Percentiles rank a stretch among this genome's conserved stretches.
Evolutionary conservation across 1,140 invertebrate species (phyloP).

Genomic region (Telenomus remus): DNA sequence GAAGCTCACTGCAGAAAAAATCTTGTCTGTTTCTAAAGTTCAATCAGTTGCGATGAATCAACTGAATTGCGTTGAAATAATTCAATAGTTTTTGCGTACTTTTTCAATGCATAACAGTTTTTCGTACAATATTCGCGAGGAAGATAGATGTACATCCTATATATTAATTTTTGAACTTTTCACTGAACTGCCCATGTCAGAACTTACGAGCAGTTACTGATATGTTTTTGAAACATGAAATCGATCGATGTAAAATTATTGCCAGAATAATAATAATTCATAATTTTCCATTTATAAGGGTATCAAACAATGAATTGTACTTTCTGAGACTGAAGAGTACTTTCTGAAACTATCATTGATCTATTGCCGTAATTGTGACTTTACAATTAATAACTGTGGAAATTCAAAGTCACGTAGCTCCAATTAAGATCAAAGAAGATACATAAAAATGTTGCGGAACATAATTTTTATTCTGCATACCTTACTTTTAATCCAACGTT

Average conservation of each 20-base stretch:
- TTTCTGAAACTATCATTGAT: conserved; percentile 24
- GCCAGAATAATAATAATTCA: too few relatives aligned
- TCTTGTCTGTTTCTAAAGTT: conserved; percentile 20
- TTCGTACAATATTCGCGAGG: too few relatives aligned
- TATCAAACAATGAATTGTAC: too few relatives aligned
- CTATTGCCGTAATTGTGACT: conserved; percentile 21
- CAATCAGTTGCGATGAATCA: conserved; percentile 16
- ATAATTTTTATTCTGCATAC: conserved; percentile 32
- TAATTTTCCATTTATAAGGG: too few relatives aligned
- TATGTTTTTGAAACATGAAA: neutral
- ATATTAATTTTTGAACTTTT: neutral
- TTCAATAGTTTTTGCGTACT: too few relatives aligned
- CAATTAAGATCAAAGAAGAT: conserved; percentile 46
- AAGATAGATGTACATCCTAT: neutral
- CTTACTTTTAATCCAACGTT: conserved; percentile 34
- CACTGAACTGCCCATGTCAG: too few relatives aligned
- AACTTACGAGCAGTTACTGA: neutral
- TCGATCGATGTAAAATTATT: neutral
- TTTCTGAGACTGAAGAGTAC: too few relatives aligned
- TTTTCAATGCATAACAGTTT: too few relatives aligned
- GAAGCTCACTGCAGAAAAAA: conserved; percentile 7
- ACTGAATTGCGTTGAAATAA: conserved; percentile 10
- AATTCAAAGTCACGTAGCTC: conserved; percentile 37
- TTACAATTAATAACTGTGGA: conserved; percentile 21
- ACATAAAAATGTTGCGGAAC: conserved; percentile 24